phyloP scores from a whole-genome alignment of 2,113 vertebrate species.

The Corapipo altera region DNA sequence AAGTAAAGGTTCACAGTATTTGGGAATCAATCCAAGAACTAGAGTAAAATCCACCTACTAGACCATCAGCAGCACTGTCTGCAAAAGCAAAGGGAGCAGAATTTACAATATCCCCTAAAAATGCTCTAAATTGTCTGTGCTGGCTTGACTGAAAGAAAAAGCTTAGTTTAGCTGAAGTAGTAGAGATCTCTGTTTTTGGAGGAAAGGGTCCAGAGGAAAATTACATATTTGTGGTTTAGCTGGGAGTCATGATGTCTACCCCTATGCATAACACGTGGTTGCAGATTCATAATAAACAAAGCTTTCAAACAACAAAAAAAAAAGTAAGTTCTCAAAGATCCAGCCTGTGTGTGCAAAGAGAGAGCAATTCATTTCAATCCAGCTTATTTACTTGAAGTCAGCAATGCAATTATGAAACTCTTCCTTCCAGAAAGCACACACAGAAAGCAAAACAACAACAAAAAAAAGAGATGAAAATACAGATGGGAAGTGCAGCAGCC shows the following conservation, averaged over 20 bases:
- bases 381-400: not conserved
- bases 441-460: not conserved
- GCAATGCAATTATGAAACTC: not conserved
- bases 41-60: not conserved
- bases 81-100: not conserved
- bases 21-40: not conserved
- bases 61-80: not conserved
- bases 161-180: slow-evolving; percentile 37
- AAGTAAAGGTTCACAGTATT: not conserved
- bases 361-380: not conserved
- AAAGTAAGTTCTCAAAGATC: not conserved
- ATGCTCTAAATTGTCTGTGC: not conserved
- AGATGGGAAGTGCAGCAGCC: not conserved
- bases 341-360: not conserved
- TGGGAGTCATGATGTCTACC: slow-evolving; percentile 57
- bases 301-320: slow-evolving; percentile 21
- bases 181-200: slow-evolving; percentile 44
- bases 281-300: slow-evolving; percentile 40
- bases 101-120: not conserved
- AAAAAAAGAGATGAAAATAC: not conserved
- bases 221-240: slow-evolving; percentile 56
- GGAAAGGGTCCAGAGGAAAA: slow-evolving; percentile 60
- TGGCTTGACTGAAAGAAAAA: not conserved
- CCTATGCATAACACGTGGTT: not conserved
- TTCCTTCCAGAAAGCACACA: not conserved